Conservation (phyloP, 2,888 invertebrate species). For the Cerastoderma edule region DNA sequence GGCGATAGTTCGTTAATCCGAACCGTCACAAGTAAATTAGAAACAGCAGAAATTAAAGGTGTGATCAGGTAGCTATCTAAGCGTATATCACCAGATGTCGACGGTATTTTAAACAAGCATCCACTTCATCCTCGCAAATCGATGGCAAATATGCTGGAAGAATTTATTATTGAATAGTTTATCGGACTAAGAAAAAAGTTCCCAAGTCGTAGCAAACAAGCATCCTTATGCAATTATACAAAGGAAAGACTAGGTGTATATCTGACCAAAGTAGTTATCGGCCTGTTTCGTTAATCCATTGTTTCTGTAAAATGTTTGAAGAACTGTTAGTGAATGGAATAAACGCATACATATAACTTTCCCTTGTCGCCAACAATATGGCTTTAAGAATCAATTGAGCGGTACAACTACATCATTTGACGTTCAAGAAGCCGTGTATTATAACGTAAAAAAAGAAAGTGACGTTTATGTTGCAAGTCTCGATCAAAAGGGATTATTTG, state of each 20-base stretch:
- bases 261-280: neutral
- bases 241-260: conserved; percentile 10
- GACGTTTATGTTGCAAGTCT: conserved; percentile 3
- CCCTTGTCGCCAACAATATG: conserved; percentile 10
- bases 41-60: neutral
- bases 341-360: neutral
- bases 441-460: neutral
- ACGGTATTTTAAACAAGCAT: conserved; percentile 12
- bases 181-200: conserved; percentile 6
- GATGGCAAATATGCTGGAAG: neutral
- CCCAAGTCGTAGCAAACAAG: conserved; percentile 12
- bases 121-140: neutral
- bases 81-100: neutral
- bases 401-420: conserved; percentile 4
- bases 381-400: conserved; percentile 14
- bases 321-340: neutral
- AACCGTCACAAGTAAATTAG: too few species aligned
- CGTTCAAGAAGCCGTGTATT: conserved; percentile 4
- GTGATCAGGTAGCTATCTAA: neutral
- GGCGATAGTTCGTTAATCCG: too few species aligned
- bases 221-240: conserved; percentile 3
- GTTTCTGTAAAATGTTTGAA: conserved; percentile 17
- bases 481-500: conserved; percentile 13
- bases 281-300: conserved; percentile 1
- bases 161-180: conserved; percentile 3